Evolutionary conservation across 2,888 invertebrate genomes (phyloP), one percentile per base, ranked within the genome.

Genomic region (Drosophila trichaetosa): DNA sequence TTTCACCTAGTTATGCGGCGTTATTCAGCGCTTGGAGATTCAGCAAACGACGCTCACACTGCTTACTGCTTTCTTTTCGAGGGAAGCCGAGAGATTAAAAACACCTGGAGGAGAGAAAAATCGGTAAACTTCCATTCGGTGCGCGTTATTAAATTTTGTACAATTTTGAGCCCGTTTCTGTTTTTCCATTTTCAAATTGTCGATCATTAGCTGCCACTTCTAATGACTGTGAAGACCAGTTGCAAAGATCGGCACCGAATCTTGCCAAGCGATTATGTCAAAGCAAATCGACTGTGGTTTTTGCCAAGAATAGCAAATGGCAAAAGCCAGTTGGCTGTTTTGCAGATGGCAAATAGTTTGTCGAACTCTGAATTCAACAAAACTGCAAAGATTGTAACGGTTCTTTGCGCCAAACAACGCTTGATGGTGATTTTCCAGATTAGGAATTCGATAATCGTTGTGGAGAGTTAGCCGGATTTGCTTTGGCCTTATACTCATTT

Each of bases 101-200:
- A 38, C 42, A 46, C n/a, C 27, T 49, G 46, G 29, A 53, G 69
- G 38, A 42, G 57, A 52, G 56, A 38, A 31, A 62, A 67, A 40
- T 57, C 76, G 72, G 62, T 62, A 58, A 52, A 61, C 27, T 56
- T 79, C 87, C 76, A 87, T 83, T 74, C 74, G 87, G 65, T 52
- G 75, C 72, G 76, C 76, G 66, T 79, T 82, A 89, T 87, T 89
- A 86, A 74, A 74, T 76, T 82, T 83, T 84, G 33, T 70, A 80
- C 84, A 76, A 77, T 85, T 73, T 73, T 67, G 68, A 71, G 70
- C 51, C 66, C 59, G 73, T 74, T 76, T 52, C 68, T 63, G 61
- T 66, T 46, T 10, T 24, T 24, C 21, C 51, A 7, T 60, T 54
- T 48, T 58, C 61, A 81, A 77, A 87, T 84, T 60, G 63, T 63